These are phyloP conservation scores for Prochilodus magdalenae DNA, from an alignment of 2,113 vertebrate species.

Conservation along the genomic window DNA sequence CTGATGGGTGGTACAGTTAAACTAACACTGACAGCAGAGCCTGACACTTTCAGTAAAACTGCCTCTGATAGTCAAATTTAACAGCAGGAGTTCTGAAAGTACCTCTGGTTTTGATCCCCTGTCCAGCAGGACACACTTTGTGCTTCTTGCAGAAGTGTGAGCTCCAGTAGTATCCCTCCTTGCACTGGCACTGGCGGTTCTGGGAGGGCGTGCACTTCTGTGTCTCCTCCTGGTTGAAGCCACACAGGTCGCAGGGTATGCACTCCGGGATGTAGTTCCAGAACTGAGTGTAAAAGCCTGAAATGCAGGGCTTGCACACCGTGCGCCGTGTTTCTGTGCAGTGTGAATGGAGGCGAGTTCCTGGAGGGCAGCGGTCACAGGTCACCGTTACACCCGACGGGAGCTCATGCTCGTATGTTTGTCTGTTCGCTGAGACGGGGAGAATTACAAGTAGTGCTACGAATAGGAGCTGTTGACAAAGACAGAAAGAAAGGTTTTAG, in stretches of 20 bases:
- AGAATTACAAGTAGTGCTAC: neutral
- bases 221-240: constrained; percentile 52
- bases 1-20: too few species aligned
- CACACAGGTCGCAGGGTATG: constrained; percentile 66
- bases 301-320: constrained; percentile 60
- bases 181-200: constrained; percentile 67
- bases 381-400: constrained; percentile 41
- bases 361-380: constrained; percentile 67
- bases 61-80: neutral
- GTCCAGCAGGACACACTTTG: constrained; percentile 60
- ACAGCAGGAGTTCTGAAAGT: neutral
- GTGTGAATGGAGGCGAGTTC: constrained; percentile 36
- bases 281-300: constrained; percentile 67
- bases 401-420: constrained; percentile 51
- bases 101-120: constrained; percentile 61
- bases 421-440: fast-evolving
- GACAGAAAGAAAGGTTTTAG: neutral
- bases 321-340: constrained; percentile 59
- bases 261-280: constrained; percentile 72
- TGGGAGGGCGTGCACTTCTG: constrained; percentile 45
- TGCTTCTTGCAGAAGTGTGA: constrained; percentile 59
- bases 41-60: neutral
- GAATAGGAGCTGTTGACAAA: neutral
- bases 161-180: constrained; percentile 55
- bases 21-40: neutral